A percentile compares a stretch with the other conserved stretches of the same genome.
Conservation (phyloP, 2,113 vertebrate species). For the Nicator chloris region DNA sequence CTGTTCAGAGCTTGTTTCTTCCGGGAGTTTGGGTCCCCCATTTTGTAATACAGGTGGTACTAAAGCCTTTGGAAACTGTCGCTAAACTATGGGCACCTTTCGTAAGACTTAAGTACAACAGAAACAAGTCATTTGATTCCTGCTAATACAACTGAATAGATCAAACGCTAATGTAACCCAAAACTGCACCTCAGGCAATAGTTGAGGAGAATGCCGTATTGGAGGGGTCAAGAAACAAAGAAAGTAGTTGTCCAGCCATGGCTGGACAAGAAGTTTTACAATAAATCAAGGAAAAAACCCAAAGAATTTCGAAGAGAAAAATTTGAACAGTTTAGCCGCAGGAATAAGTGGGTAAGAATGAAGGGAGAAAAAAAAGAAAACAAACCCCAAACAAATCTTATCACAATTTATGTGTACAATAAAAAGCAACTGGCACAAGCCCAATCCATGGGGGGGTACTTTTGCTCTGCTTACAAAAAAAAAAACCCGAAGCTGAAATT, state of each 20-base stretch:
- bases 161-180: slow-evolving; percentile 71
- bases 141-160: slow-evolving; percentile 72
- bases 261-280: slow-evolving; percentile 48
- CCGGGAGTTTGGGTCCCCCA: slow-evolving; percentile 99
- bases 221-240: slow-evolving; percentile 73
- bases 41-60: slow-evolving; percentile 85
- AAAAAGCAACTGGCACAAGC: slow-evolving; percentile 70
- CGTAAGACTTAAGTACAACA: slow-evolving; percentile 83
- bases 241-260: slow-evolving; percentile 69
- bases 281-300: not conserved
- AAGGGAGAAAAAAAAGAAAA: not conserved
- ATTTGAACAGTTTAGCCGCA: slow-evolving; percentile 55
- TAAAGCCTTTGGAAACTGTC: slow-evolving; percentile 79
- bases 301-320: slow-evolving; percentile 62
- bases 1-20: slow-evolving; percentile 99
- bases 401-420: slow-evolving; percentile 72
- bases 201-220: slow-evolving; percentile 67
- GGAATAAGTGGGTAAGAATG: slow-evolving; percentile 52
- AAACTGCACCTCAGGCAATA: slow-evolving; percentile 69
- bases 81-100: slow-evolving; percentile 80
- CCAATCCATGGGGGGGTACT: slow-evolving; percentile 71
- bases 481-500: slow-evolving; percentile 74
- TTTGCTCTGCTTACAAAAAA: slow-evolving; percentile 55
- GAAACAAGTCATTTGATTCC: slow-evolving; percentile 81
- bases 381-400: slow-evolving; percentile 22